Evolutionary conservation across 2,113 vertebrate genomes (phyloP), one percentile per base, ranked within the genome.

Genomic region (Carassius carassius): DNA sequence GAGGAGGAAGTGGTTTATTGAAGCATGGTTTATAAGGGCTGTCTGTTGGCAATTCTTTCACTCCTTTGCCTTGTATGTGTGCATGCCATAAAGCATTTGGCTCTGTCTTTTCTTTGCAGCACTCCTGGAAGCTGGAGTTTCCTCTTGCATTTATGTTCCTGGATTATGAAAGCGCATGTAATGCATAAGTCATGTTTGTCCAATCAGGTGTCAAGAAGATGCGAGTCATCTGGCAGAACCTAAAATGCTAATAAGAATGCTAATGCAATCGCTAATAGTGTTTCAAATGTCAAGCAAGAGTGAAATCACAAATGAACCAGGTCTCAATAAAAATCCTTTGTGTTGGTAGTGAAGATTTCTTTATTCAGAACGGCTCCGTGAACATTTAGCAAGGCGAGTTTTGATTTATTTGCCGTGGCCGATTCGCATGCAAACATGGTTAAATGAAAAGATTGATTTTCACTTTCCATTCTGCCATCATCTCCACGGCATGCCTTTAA

Each of bases 1-100:
- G 54, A 47, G 90, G 92, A 94, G 93, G 94, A 95, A 95, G 91
- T 88, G 90, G 95, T 95, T 96, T 94, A 95, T 95, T 96, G 94
- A 94, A 93, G 92, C 87, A 87, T 63, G 81, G 37, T 96, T 96
- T 92, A 94, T 93, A 94, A 93, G 92, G 88, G 90, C 87, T 92
- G 88, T 95, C 91, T 95, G 74, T 90, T 92, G 90, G 85, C 86
- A 91, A 91, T 87, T 75, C 92, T 91, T 90, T 91, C 89, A 88
- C 89, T 92, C 78, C 74, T 84, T 90, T 86, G 29, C 72, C 5
- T 86, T 89, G 86, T 86, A 32, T 89, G 87, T 69, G 6, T n/a
- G 63, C 75, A 87, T 76, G 84, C 91, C 88, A 79, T 92, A 91
- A 93, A 92, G 90, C 88, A 88, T 91, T 91, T 91, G 90, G 88